These are phyloP conservation scores for Xyrichtys novacula DNA, from an alignment of 2,797 vertebrate species.

Conservation along the genomic window DNA sequence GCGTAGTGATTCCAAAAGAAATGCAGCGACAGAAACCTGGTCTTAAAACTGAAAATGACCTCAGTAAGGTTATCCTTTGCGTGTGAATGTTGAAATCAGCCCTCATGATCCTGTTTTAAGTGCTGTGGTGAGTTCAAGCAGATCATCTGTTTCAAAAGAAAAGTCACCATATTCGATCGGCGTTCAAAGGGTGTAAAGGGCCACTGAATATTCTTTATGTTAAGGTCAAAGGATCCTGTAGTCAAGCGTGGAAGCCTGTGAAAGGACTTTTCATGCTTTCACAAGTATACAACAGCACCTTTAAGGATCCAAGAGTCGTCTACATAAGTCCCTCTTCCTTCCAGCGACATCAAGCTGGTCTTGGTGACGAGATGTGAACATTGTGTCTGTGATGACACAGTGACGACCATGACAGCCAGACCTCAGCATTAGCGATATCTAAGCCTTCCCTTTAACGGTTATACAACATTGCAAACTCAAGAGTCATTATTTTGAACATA, in stretches of 20 bases:
- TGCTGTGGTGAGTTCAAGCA: slow-evolving; percentile 41
- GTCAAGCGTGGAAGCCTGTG: slow-evolving; percentile 23
- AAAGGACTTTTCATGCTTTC: slow-evolving; percentile 5
- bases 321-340: too few species aligned
- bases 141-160: slow-evolving; percentile 49
- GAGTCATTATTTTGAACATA: too few species aligned
- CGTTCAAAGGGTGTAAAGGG: slow-evolving; percentile 34
- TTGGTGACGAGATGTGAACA: too few species aligned
- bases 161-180: slow-evolving; percentile 36
- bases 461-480: too few species aligned
- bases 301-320: too few species aligned
- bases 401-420: too few species aligned
- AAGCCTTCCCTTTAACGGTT: too few species aligned
- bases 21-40: not conserved
- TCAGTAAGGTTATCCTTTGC: slow-evolving; percentile 29
- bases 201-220: slow-evolving; percentile 37
- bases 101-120: slow-evolving; percentile 38
- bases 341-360: too few species aligned
- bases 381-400: too few species aligned
- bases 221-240: slow-evolving; percentile 33
- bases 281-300: not conserved
- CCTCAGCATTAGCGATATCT: too few species aligned
- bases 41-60: slow-evolving; percentile 24
- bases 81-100: slow-evolving; percentile 36
- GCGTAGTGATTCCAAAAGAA: not conserved